phyloP scores from a whole-genome alignment of 2,113 vertebrate species.

The Anarhynchus alexandrinus region DNA sequence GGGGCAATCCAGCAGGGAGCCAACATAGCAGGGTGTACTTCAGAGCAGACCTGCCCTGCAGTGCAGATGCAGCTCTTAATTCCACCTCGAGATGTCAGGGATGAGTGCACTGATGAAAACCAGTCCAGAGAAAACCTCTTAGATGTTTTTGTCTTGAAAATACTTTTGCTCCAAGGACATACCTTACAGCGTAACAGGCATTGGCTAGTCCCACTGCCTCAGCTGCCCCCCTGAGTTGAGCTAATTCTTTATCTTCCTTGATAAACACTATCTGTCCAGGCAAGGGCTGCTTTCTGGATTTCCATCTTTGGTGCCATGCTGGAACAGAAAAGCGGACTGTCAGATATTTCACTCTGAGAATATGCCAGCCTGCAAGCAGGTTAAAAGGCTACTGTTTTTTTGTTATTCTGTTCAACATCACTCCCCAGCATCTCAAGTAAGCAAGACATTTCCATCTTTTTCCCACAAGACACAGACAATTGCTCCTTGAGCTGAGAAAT shows the following conservation, averaged over 20 bases:
- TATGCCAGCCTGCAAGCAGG: not conserved
- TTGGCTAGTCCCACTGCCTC: constrained; percentile 70
- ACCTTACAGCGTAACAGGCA: constrained; percentile 74
- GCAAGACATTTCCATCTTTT: not conserved
- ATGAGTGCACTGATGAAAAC: not conserved
- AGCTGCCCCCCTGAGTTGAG: constrained; percentile 49
- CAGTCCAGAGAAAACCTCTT: not conserved
- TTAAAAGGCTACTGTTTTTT: not conserved
- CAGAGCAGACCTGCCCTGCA: not conserved
- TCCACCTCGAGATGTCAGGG: not conserved
- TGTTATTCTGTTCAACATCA: not conserved
- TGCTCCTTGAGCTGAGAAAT: not conserved
- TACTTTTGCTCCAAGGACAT: not conserved
- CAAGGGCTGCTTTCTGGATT: not conserved
- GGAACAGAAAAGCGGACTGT: not conserved
- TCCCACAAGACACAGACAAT: not conserved
- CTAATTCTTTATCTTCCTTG: constrained; percentile 68
- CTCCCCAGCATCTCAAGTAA: not conserved
- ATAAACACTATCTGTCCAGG: constrained; percentile 10
- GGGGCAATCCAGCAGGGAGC: not conserved
- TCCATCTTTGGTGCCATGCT: constrained; percentile 56
- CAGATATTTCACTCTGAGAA: not conserved
- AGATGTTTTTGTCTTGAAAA: not conserved
- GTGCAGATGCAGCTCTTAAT: not conserved
- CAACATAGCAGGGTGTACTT: rapidly evolving